Base-by-base conservation (phyloP, 1,140 invertebrate species). In the Penaeus chinensis region DNA sequence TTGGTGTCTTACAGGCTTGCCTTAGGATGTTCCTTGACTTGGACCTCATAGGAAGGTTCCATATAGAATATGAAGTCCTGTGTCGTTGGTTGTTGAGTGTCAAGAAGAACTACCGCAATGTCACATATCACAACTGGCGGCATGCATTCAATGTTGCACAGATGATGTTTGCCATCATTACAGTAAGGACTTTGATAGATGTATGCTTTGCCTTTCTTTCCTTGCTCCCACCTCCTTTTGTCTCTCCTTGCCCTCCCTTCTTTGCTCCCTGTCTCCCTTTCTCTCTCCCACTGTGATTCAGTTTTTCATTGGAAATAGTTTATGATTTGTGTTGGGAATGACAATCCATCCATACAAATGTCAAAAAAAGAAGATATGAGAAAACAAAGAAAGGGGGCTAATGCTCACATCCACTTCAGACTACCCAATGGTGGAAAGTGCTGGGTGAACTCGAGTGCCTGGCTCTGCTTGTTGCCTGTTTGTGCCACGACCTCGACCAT, bases 81-180 rank as follows among this genome's bases (percentile, higher is more conserved):
- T 97, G 96, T 92, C 94, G 96, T 88, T 99, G 97, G 97, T 93
- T 98, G 47, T 93, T 98, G 76, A 98, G 96, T 91, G 97, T 99
- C 11, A 98, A 98, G 93, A 99, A 99, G 92, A 99, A 99, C 92
- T 99, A 99, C 93, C 94, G 98, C 79, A 97, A 97, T 91, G 97
- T 99, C 22, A 98, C 96, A 18, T 99, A 99, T 92, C 98, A 99
- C 92, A 99, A 99, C 92, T 99, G 98, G 98, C 94, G 97, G 91
- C 97, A 98, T 92, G 97, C 97, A 62, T 98, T 99, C 93, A 98
- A 98, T 92, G 97, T 98, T 63, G 96, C 96, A 7, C 97, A 98
- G 92, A 98, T 98, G 95, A 98, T 98, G 97, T 98, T 98, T 92
- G 95, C 96, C 66, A 98, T 98, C 91, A 92, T 97, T 74, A 97